phyloP scores from a whole-genome alignment of 2,888 invertebrate genomes.

The Amaurobius ferox region DNA sequence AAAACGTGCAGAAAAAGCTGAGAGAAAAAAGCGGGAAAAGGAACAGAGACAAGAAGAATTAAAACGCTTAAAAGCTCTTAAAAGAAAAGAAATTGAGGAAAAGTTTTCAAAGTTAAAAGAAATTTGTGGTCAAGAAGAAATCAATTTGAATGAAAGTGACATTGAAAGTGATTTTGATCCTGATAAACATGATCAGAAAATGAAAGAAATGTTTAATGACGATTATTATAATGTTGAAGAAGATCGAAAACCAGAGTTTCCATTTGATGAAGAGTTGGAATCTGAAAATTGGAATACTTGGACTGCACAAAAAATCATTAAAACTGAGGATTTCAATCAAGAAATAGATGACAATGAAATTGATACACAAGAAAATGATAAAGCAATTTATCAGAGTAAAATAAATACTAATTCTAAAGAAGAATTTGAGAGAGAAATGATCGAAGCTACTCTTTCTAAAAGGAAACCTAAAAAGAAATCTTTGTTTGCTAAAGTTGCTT shows the following conservation, averaged over 20 bases:
- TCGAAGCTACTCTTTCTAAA: slow-evolving; percentile 78
- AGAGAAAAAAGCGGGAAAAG: slow-evolving; percentile 87
- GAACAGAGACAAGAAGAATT: slow-evolving; percentile 89
- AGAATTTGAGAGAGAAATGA: slow-evolving; percentile 81
- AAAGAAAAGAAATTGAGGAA: slow-evolving; percentile 91
- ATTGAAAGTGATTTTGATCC: slow-evolving; percentile 94
- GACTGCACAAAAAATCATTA: slow-evolving; percentile 78
- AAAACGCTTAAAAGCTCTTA: slow-evolving; percentile 89
- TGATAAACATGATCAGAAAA: slow-evolving; percentile 88
- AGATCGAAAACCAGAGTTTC: slow-evolving; percentile 89
- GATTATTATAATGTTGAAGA: slow-evolving; percentile 88
- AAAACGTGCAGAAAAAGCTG: slow-evolving; percentile 86
- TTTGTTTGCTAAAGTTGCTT: slow-evolving; percentile 86
- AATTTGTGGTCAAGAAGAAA: slow-evolving; percentile 88
- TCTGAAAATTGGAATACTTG: slow-evolving; percentile 85
- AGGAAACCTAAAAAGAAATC: slow-evolving; percentile 80
- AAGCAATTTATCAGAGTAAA: neutral
- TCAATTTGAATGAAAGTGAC: slow-evolving; percentile 86
- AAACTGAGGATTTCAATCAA: slow-evolving; percentile 81
- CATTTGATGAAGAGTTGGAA: slow-evolving; percentile 84
- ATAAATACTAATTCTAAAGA: slow-evolving; percentile 79
- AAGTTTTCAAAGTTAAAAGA: slow-evolving; percentile 91
- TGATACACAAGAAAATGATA: slow-evolving; percentile 83
- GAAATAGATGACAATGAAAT: slow-evolving; percentile 85
- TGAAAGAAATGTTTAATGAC: slow-evolving; percentile 89